phyloP scores from a whole-genome alignment of 1,140 invertebrate species.

The Drosophila saltans region DNA sequence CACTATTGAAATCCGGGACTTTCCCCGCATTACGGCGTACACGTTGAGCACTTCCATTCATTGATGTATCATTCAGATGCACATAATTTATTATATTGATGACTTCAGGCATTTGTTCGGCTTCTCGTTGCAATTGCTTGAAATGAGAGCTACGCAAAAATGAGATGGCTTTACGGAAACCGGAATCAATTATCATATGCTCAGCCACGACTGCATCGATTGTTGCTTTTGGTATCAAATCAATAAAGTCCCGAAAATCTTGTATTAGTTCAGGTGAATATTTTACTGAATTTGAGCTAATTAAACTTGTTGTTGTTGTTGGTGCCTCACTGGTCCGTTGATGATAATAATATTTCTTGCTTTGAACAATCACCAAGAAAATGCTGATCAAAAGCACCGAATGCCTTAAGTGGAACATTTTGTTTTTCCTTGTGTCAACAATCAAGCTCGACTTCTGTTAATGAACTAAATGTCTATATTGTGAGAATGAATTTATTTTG shows the following conservation, averaged over 20 bases:
- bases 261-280: slow-evolving; percentile 69
- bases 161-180: slow-evolving; percentile 66
- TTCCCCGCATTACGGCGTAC: neutral
- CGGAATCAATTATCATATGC: slow-evolving; percentile 67
- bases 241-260: slow-evolving; percentile 61
- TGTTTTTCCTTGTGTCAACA: neutral
- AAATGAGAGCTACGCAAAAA: slow-evolving; percentile 67
- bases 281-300: neutral
- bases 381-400: neutral
- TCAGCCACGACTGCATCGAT: slow-evolving; percentile 68
- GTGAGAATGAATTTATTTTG: neutral
- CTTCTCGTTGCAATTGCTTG: slow-evolving; percentile 41
- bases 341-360: slow-evolving; percentile 2
- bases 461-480: neutral
- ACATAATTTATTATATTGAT: slow-evolving; percentile 67
- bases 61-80: slow-evolving; percentile 60
- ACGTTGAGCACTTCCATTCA: neutral
- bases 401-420: neutral
- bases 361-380: neutral
- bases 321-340: neutral
- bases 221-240: slow-evolving; percentile 56
- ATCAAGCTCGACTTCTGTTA: neutral
- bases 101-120: slow-evolving; percentile 65
- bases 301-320: neutral
- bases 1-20: neutral